Conservation (phyloP, 2,797 vertebrate species). For the Pelodytes ibericus region DNA sequence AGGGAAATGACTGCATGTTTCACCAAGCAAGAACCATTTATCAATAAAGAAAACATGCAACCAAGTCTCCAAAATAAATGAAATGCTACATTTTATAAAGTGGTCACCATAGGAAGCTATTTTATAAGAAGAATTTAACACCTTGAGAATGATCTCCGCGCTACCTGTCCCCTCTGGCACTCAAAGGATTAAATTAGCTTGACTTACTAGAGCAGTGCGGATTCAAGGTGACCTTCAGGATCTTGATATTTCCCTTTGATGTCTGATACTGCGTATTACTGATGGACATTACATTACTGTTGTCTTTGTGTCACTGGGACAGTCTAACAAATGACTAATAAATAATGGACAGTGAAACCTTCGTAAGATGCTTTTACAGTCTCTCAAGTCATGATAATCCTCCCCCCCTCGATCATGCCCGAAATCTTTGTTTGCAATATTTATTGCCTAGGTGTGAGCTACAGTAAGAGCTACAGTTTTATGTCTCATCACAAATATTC, state of each 20-base stretch:
- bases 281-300: slow-evolving; percentile 18
- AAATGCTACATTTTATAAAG: too few relatives aligned
- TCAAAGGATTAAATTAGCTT: neutral
- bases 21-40: too few relatives aligned
- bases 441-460: neutral
- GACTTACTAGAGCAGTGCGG: neutral
- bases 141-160: too few relatives aligned
- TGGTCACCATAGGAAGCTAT: too few relatives aligned
- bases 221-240: slow-evolving; percentile 8
- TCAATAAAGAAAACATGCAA: too few relatives aligned
- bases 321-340: slow-evolving; percentile 18
- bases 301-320: slow-evolving; percentile 6
- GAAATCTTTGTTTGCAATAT: neutral
- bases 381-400: neutral
- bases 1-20: too few relatives aligned
- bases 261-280: neutral
- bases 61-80: too few relatives aligned
- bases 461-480: slow-evolving; percentile 8
- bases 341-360: slow-evolving; percentile 5
- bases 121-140: too few relatives aligned
- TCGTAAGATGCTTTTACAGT: neutral
- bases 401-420: neutral
- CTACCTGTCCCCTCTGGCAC: neutral
- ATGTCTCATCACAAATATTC: neutral
- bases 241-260: neutral